Base-by-base conservation (phyloP, 2,113 vertebrate genomes). In the Eretmochelys imbricata region DNA sequence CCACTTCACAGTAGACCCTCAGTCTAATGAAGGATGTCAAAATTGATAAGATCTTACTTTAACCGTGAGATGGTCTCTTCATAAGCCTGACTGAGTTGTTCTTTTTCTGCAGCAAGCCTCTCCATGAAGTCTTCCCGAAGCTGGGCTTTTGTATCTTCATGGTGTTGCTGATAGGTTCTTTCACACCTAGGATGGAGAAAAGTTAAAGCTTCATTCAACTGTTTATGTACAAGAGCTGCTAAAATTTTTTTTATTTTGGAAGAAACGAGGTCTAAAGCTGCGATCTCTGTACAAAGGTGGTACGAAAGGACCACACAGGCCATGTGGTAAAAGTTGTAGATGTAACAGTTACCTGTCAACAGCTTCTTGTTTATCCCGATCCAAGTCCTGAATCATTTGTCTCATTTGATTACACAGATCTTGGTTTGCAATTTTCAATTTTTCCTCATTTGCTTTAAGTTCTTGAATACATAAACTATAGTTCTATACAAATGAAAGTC, bases 351-450 rank as follows among this genome's bases (percentile, higher is more conserved):
- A 99, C 99, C 99, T 99, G 72, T 98, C 95, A 84, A 99, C 97
- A 17, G 99, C 98, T 97, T 99, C 99, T 93, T 99, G 99, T 89
- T 99, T 99, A 97, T 99, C 99, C 54, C 96, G 98, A 98, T 99
- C 99, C 95, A 99, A 99, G 93, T 99, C 99, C 89, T 99, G 98
- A 89, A 99, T 98, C 98, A 99, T 99, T 79, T 99, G 98, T 95
- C 99, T 99, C 99, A 99, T 99, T 97, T 99, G 99, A 96, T 96
- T 98, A 96, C 99, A 99, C 75, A 99, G 99, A 84, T 99, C 99
- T 85, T 98, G 98, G 96, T 99, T 99, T 94, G 98, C 97, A 13
- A 84, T 97, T 96, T 97, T 99, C 78, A 99, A 88, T 69, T 99
- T 99, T 96, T 99, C 99, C 94, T 99, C 98, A 19, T 93, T 99